A percentile compares a stretch with the other conserved stretches of the same genome.
Evolutionary conservation across 2,888 invertebrate genomes (phyloP).

Genomic region (Panorpa germanica): DNA sequence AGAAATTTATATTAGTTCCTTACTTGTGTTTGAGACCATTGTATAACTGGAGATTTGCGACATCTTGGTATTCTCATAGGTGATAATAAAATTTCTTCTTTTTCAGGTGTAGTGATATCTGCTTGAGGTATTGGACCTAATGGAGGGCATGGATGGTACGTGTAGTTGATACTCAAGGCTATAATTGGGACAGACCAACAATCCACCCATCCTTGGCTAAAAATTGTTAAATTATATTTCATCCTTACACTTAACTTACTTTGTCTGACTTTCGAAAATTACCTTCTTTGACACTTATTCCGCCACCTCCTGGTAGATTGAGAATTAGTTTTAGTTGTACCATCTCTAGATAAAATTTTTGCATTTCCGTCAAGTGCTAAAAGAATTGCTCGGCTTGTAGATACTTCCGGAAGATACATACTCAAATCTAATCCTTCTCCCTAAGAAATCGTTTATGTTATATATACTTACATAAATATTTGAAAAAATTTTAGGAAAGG

Average conservation of each 20-base stretch:
- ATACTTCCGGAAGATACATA: slow-evolving; percentile 79
- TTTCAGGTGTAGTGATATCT: slow-evolving; percentile 84
- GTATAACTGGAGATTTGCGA: slow-evolving; percentile 48
- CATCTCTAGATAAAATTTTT: slow-evolving; percentile 63
- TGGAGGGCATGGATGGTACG: slow-evolving; percentile 83
- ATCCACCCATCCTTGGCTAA: slow-evolving; percentile 70
- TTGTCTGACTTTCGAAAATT: slow-evolving; percentile 10
- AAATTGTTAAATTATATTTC: slow-evolving; percentile 10
- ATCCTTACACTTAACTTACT: slow-evolving; percentile 3
- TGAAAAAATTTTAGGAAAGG: too few relatives aligned
- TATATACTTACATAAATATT: too few relatives aligned
- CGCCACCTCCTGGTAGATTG: slow-evolving; percentile 55
- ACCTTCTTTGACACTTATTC: slow-evolving; percentile 52
- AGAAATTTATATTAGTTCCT: slow-evolving; percentile 12
- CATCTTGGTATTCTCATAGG: slow-evolving; percentile 79
- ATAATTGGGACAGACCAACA: slow-evolving; percentile 94
- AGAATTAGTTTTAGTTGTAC: slow-evolving; percentile 32
- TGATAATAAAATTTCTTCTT: slow-evolving; percentile 79
- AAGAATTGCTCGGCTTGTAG: slow-evolving; percentile 67
- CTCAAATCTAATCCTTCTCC: slow-evolving; percentile 86
- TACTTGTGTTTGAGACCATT: slow-evolving; percentile 35
- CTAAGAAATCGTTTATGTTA: slow-evolving; percentile 24
- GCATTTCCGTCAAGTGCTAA: slow-evolving; percentile 75
- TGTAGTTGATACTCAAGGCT: slow-evolving; percentile 76
- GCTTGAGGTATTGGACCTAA: slow-evolving; percentile 77